Evolutionary conservation across 2,113 vertebrate genomes (phyloP).

Genomic region (Ameiurus melas): DNA sequence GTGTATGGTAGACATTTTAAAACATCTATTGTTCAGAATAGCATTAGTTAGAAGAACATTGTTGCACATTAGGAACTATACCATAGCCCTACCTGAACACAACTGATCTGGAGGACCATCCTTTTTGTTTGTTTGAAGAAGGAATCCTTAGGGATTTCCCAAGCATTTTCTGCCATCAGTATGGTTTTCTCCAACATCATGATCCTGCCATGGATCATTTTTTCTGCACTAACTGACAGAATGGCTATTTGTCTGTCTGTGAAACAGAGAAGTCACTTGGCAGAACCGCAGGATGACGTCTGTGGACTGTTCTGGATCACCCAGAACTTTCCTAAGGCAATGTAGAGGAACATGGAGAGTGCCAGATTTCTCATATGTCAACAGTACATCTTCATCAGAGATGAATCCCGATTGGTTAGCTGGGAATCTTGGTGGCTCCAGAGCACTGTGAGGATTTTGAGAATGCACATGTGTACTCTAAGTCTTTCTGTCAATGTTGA

Average conservation of each 20-base stretch:
- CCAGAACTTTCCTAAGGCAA: constrained; percentile 24
- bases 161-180: constrained; percentile 35
- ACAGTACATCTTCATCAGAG: constrained; percentile 12
- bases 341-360: neutral
- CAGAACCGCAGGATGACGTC: constrained; percentile 12
- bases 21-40: constrained; percentile 9
- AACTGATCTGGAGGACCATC: neutral
- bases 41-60: neutral
- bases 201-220: constrained; percentile 20
- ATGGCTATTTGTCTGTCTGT: constrained; percentile 2
- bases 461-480: neutral
- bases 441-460: neutral
- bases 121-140: neutral
- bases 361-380: constrained; percentile 3
- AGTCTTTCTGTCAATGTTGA: neutral
- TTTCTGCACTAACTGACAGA: constrained; percentile 20
- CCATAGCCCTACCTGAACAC: neutral
- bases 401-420: neutral
- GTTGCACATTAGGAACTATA: neutral
- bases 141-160: neutral
- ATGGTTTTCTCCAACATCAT: constrained; percentile 39
- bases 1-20: neutral
- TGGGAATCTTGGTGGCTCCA: neutral
- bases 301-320: constrained; percentile 13
- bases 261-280: neutral